Conservation (phyloP, 2,888 invertebrate genomes). For the Platycheirus albimanus region DNA sequence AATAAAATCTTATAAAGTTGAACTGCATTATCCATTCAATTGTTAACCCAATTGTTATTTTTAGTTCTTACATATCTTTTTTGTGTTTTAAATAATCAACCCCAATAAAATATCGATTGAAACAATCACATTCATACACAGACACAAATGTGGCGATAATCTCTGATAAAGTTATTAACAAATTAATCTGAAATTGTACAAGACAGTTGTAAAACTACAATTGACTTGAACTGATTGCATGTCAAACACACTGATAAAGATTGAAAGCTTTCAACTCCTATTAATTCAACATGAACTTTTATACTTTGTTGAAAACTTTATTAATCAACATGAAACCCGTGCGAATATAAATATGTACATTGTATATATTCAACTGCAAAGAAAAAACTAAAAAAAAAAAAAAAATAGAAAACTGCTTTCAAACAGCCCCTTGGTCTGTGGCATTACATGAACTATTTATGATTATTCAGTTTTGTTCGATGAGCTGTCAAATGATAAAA, state of each 20-base stretch:
- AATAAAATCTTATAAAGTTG: no score
- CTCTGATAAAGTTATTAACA: constrained; percentile 32
- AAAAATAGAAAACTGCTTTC: not conserved
- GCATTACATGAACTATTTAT: not conserved
- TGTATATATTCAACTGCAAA: no score
- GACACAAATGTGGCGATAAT: no score
- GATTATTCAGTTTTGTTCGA: not conserved
- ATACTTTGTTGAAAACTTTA: not conserved
- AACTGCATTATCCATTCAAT: no score
- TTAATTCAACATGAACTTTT: not conserved
- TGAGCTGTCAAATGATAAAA: not conserved
- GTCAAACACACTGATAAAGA: not conserved
- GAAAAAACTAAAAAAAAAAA: no score
- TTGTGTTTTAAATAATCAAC: no score
- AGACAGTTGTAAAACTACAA: constrained; percentile 10
- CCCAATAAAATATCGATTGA: no score
- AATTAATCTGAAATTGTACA: constrained; percentile 16
- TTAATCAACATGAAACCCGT: not conserved
- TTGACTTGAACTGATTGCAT: not conserved
- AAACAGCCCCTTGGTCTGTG: not conserved
- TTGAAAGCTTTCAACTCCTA: not conserved
- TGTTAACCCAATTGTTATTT: no score
- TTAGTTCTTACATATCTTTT: no score
- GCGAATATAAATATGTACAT: no score
- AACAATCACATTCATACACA: no score